Conservation (phyloP, 2,888 invertebrate species). For the Callosobruchus maculatus region DNA sequence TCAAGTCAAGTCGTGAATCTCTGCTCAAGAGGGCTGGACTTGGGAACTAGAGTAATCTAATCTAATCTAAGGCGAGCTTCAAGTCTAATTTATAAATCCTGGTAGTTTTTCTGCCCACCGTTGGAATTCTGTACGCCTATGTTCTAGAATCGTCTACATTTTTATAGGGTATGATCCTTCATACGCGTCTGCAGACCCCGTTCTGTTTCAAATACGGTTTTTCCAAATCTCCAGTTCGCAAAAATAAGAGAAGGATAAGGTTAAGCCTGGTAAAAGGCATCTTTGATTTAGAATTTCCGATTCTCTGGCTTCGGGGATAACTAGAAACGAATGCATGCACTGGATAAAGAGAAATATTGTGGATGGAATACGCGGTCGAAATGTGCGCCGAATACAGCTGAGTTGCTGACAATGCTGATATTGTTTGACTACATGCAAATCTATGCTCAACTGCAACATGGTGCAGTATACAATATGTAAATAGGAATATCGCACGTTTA, state of each 20-base stretch:
- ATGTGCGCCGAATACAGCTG: neutral
- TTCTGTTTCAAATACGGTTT: neutral
- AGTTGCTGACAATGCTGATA: neutral
- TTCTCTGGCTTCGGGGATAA: neutral
- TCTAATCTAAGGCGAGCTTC: no score
- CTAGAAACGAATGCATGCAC: neutral
- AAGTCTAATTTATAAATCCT: no score
- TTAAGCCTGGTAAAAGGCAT: neutral
- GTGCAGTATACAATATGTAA: no score
- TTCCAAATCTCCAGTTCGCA: neutral
- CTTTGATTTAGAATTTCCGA: neutral
- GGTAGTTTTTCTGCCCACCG: neutral
- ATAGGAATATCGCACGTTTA: no score
- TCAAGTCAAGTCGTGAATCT: no score
- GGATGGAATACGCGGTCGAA: neutral
- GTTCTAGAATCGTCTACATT: neutral
- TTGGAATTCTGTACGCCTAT: neutral
- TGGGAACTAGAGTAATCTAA: no score
- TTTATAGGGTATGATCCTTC: neutral
- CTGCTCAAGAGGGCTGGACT: no score
- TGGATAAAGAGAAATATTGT: neutral
- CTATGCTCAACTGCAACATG: no score
- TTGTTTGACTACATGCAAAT: neutral
- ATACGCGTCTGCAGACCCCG: neutral
- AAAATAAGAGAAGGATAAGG: neutral